Base-by-base conservation (phyloP, 2,888 invertebrate genomes). In the Drosophila ochracea region DNA sequence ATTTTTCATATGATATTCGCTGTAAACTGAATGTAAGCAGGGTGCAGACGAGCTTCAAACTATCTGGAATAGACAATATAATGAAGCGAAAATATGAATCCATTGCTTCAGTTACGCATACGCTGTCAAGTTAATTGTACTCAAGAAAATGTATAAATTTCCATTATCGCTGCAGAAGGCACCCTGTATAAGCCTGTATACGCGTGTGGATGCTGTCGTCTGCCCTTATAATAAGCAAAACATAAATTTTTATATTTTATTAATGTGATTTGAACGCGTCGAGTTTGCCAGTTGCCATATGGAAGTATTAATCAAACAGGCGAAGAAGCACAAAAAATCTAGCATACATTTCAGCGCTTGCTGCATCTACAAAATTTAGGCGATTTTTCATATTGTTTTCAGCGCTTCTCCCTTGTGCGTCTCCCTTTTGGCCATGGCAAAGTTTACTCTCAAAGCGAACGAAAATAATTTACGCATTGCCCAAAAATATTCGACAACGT, bases 171-270 rank as follows among this genome's bases (percentile, higher is more conserved):
- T 49, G 25, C 35, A 39, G 33, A 11, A 19, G 54, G 30, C 75
- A 80, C 82, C 82, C 80, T 80, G 80, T 80, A 78, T 69, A 61
- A 41, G n/a, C 39, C 21, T 37, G 13, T 19, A 33, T 33, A n/a
- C 25, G 31, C 43, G 28, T 61, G 31, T 31, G 54, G 25, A 53
- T 68, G 43, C 73, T 78, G 68, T 80, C 66, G 76, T 69, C 60
- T 74, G 73, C 59, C 60, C 74, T 75, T 71, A 68, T 88, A 78
- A 86, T 83, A 84, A 84, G 89, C 89, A 82, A 79, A 67, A 82
- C 90, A 86, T 90, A 91, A 91, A 91, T 89, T 88, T 76, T 73
- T 82, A 87, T 89, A 91, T 88, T 84, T 91, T 87, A 91, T 87
- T 87, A 87, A 87, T 91, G 90, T 76, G 85, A 75, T 77, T 89